Evolutionary conservation across 2,113 vertebrate species (phyloP), one percentile per base, ranked within the genome.

Genomic region (Centropristis striata): DNA sequence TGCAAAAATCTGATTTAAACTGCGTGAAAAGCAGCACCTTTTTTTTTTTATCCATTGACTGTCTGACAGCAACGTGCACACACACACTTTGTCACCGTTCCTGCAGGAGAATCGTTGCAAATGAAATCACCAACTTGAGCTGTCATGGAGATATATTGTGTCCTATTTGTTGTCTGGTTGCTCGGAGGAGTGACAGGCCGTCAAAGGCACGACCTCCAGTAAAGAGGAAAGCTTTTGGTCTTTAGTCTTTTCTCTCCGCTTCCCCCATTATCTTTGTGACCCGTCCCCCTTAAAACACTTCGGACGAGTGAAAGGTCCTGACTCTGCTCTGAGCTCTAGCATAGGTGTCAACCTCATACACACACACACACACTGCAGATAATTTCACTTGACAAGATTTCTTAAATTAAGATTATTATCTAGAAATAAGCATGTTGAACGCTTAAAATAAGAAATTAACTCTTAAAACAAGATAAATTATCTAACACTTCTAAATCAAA

Each of bases 261-360:
- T 86, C 53, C 75, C n/a, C 89, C 76, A 81, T 89, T 91, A 92
- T 91, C 83, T 87, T 64, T 21, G 81, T 88, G 90, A 90, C 91
- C 90, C 49, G n/a, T 81, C 85, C 78, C n/a, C 87, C 76, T 91
- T 88, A 83, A 92, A 91, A 87, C 86, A 81, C 91, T 80, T 71
- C 5, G 78, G 75, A 81, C 28, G 80, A 91, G 88, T 84, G 84
- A 92, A 88, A 92, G 90, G 91, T 90, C 90, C 91, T 65, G 91
- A 89, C 90, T 90, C 75, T 59, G 81, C 71, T 23, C 84, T 32
- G 68, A 88, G 86, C 84, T 75, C 70, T 25, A 68, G 63, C 75
- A 81, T 58, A 71, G 74, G 86, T 88, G 85, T 90, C 81, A 86
- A 83, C 76, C 81, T 83, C n/a, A n/a, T n/a, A n/a, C n/a, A n/a